These are phyloP conservation scores for Cryptus armator DNA, from an alignment of 2,888 invertebrate species.

Conservation along the genomic window DNA sequence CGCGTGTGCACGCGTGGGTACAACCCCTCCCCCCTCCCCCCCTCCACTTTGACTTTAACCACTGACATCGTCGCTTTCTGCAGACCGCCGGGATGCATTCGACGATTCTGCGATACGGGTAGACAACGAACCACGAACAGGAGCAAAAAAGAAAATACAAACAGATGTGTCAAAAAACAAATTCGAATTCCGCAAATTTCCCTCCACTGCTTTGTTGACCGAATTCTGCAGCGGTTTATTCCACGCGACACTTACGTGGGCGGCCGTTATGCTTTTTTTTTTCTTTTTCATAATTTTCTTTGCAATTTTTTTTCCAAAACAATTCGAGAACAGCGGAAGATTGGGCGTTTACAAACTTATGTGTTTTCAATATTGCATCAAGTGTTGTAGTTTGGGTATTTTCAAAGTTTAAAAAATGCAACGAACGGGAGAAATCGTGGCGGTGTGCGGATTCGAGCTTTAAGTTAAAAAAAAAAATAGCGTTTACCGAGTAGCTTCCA, in stretches of 20 bases:
- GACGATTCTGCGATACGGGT: conserved; percentile 72
- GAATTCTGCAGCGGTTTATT: not conserved
- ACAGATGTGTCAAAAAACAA: conserved; percentile 12
- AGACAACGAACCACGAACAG: not conserved
- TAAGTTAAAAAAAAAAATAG: conserved; percentile 59
- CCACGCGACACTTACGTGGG: conserved; percentile 17
- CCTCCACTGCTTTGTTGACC: conserved; percentile 38
- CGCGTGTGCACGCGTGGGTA: conserved; percentile 82
- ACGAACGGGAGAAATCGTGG: not conserved
- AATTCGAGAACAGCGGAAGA: conserved; percentile 11
- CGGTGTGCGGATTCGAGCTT: conserved; percentile 51
- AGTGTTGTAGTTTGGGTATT: conserved; percentile 27
- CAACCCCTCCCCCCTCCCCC: conserved; percentile 69
- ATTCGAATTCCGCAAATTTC: not conserved
- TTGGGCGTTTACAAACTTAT: conserved; percentile 15
- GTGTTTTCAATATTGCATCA: conserved; percentile 22
- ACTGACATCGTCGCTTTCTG: conserved; percentile 72
- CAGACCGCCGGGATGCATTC: conserved; percentile 69
- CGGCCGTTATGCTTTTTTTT: conserved; percentile 18
- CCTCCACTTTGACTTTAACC: conserved; percentile 78
- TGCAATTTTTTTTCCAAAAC: not conserved
- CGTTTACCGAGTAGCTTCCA: conserved; percentile 29
- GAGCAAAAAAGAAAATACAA: not conserved
- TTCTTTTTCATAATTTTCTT: not conserved
- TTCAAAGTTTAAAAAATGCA: conserved; percentile 62